A percentile compares a stretch with the other conserved stretches of the same genome.
phyloP scores from a whole-genome alignment of 35 echinoderm and acorn worm species.

The Heliocidaris erythrogramma region DNA sequence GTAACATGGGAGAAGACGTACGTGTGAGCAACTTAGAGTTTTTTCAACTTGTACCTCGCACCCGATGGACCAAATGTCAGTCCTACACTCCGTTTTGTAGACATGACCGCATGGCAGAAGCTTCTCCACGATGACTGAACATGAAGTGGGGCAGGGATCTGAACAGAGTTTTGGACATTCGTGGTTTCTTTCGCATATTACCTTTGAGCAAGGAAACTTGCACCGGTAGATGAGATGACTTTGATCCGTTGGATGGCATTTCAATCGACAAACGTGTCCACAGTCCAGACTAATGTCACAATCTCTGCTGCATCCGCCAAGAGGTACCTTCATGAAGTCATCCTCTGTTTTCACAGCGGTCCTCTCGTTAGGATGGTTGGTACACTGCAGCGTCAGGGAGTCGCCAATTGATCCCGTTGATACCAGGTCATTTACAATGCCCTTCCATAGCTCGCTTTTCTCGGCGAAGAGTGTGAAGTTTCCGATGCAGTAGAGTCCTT shows the following conservation, averaged over 20 bases:
- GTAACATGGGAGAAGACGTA: conserved; percentile 27
- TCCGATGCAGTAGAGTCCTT: conserved; percentile 87
- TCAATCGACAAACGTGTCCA: conserved; percentile 68
- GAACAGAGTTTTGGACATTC: conserved; percentile 42
- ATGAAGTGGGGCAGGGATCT: conserved; percentile 26
- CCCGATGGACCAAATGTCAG: not conserved
- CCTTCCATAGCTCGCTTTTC: conserved; percentile 77
- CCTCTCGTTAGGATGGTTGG: conserved; percentile 65
- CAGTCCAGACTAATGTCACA: conserved; percentile 68
- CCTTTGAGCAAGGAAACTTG: conserved; percentile 38
- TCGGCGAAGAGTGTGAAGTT: conserved; percentile 72
- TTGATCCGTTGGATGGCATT: conserved; percentile 67
- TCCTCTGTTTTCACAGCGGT: conserved; percentile 30
- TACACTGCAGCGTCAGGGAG: conserved; percentile 61
- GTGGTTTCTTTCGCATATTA: conserved; percentile 31
- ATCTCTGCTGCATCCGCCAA: conserved; percentile 67
- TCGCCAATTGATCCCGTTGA: conserved; percentile 35
- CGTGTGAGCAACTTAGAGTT: conserved; percentile 39
- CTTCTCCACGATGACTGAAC: conserved; percentile 32
- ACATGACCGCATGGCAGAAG: conserved; percentile 28
- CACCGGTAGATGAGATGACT: conserved; percentile 65
- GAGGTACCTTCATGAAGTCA: conserved; percentile 69
- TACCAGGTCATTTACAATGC: conserved; percentile 54
- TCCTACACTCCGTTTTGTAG: conserved; percentile 17
- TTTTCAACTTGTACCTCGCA: conserved; percentile 27